Conservation (phyloP, 2,113 vertebrate species). For the Callorhinus ursinus region DNA sequence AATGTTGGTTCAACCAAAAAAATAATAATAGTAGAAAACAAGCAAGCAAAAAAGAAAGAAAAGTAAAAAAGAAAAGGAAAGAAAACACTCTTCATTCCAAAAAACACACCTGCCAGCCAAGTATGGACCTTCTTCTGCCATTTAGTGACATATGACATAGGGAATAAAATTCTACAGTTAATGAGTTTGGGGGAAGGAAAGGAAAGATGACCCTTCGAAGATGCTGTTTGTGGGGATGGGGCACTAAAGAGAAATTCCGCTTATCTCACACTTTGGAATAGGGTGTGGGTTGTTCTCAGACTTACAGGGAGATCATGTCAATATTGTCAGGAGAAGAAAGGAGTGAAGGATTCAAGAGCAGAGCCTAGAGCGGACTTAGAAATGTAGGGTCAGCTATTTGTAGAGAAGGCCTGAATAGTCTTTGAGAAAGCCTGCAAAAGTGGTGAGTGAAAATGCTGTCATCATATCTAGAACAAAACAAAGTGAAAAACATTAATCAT, state of each 20-base stretch:
- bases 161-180: not conserved
- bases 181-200: not conserved
- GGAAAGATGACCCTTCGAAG: not conserved
- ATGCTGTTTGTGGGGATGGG: not conserved
- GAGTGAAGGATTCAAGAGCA: not conserved
- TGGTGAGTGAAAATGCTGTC: not conserved
- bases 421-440: not conserved
- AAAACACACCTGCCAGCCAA: not conserved
- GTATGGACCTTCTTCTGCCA: not conserved
- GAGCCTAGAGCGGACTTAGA: not conserved
- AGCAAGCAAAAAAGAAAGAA: not conserved
- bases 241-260: not conserved
- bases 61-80: not conserved
- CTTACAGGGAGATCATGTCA: not conserved
- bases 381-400: not conserved
- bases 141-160: not conserved
- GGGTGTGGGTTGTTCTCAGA: not conserved
- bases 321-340: not conserved
- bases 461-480: not conserved
- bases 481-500: not conserved
- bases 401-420: not conserved
- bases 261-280: not conserved
- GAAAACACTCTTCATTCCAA: not conserved
- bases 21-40: not conserved
- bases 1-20: not conserved